Base-by-base conservation (phyloP, 2,888 invertebrate genomes). In the Diadegma fenestrale region DNA sequence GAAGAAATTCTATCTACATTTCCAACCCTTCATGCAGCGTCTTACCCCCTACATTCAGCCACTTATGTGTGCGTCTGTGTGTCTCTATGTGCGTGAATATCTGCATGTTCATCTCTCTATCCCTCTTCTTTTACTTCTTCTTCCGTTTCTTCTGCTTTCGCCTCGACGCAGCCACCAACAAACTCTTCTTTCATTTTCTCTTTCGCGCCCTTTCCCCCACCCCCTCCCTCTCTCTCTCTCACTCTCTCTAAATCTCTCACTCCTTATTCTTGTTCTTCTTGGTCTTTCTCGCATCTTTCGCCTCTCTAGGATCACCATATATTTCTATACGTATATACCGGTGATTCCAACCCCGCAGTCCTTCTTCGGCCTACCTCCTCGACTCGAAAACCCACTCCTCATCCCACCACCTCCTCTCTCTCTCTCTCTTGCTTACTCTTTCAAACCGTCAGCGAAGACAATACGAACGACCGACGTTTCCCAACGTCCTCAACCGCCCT, bases 1-100 rank as follows among this genome's bases (percentile, higher is more conserved):
- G 95, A 95, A 95, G 95, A 95, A 95, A 95, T 95, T 95, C 95
- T 95, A 95, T 95, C 95, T 95, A 95, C 95, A 95, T 95, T 95
- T 95, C 94, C 95, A 94, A 94, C 93, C 93, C 93, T 94, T 94
- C 93, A 93, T 93, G 93, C 93, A 90, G 89, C 93, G 93, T 92
- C 93, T 93, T 93, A 92, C 92, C 92, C 91, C 87, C 84, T 80
- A 80, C 82, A 76, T 83, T 82, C 89, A 87, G 87, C 85, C 68
- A 82, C 84, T 87, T 33, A 26, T 66, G n/a, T 30, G 17, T 33
- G 69, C 37, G 26, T 33, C 41, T 26, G 71, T 63, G 63, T 37
- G 48, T 41, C 41, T 51, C 14, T 48, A 63, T 79, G 85, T 86
- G 87, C 86, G 87, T 87, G 66, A 83, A 88, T 88, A 88, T 89